Base-by-base conservation (phyloP, 1,140 invertebrate species). In the Centruroides vittatus region DNA sequence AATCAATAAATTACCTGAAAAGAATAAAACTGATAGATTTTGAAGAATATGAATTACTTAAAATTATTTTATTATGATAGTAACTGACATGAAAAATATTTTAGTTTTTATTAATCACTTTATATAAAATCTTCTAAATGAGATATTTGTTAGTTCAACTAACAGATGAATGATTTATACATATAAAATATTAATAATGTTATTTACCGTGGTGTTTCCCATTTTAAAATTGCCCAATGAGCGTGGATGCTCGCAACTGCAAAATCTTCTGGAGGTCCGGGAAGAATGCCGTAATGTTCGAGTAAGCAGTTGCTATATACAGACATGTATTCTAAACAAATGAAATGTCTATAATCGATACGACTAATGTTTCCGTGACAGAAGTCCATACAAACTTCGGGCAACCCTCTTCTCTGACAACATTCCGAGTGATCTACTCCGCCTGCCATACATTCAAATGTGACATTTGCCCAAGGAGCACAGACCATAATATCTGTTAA, bases 281-380 rank as follows among this genome's bases (percentile, higher is more conserved):
- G 84, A 3, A 90, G 75, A 0, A 89, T 86, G 3, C 86, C 86
- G 70, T 89, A 89, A 6, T 86, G 85, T 76, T 88, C 84, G 63
- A 89, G 78, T 6, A 89, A 73, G 69, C 88, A 89, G 73, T 84
- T 87, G 36, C 81, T 82, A 73, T 87, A 88, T 47, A 84, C 81
- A 3, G 78, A 77, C 83, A 89, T 89, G 72, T 84, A 87, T 54
- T 85, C 82, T 47, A 89, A 75, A 69, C 88, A 90, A 69, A 85
- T 86, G 68, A 54, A 70, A 68, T 57, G 65, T 13, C 82, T 85
- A 70, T 84, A 89, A 69, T 88, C 84, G 59, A 89, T 74, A 9
- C 80, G 81, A 0, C 83, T 84, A 36, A 89, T 78, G 66, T 69
- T 67, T 5, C 86, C 86, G 8, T 81, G 78, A 72, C 87, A 90